These are phyloP conservation scores for Coptotermes formosanus DNA, from an alignment of 1,140 invertebrate species.

Conservation along the genomic window DNA sequence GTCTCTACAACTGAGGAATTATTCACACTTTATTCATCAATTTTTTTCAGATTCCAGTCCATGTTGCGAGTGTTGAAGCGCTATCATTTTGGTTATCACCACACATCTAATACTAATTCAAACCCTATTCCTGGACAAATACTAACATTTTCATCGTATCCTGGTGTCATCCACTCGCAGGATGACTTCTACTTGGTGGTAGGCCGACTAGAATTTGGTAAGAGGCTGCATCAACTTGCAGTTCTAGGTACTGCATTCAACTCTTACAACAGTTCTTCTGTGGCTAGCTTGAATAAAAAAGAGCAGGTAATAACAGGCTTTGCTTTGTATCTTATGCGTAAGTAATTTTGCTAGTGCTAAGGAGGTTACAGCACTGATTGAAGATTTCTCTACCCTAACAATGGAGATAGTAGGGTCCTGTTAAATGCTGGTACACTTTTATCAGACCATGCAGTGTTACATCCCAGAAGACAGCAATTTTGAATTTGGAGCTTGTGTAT, in stretches of 20 bases:
- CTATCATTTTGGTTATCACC: slow-evolving; percentile 80
- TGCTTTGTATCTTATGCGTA: too few relatives aligned
- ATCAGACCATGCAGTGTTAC: too few relatives aligned
- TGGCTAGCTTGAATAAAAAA: not conserved
- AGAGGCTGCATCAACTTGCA: slow-evolving; percentile 10
- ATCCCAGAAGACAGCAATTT: too few relatives aligned
- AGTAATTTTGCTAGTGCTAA: not conserved
- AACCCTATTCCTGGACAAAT: slow-evolving; percentile 62
- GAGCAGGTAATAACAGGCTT: not conserved
- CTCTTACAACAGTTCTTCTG: slow-evolving; percentile 26
- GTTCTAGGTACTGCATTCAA: slow-evolving; percentile 31
- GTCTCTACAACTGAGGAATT: too few relatives aligned
- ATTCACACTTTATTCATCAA: too few relatives aligned
- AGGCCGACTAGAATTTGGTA: slow-evolving; percentile 36
- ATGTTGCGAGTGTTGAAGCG: slow-evolving; percentile 90
- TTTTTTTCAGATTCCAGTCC: slow-evolving; percentile 66
- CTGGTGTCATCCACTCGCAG: slow-evolving; percentile 79
- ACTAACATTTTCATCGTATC: slow-evolving; percentile 84
- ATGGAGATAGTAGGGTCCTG: too few relatives aligned
- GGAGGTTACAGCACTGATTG: too few relatives aligned
- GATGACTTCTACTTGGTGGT: slow-evolving; percentile 80
- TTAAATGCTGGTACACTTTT: not conserved
- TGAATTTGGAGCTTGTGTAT: too few relatives aligned
- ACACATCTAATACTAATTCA: slow-evolving; percentile 48
- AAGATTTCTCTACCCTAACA: too few relatives aligned